These are phyloP conservation scores for Drosophila parvula DNA, from an alignment of 1,140 invertebrate species.

Conservation along the genomic window DNA sequence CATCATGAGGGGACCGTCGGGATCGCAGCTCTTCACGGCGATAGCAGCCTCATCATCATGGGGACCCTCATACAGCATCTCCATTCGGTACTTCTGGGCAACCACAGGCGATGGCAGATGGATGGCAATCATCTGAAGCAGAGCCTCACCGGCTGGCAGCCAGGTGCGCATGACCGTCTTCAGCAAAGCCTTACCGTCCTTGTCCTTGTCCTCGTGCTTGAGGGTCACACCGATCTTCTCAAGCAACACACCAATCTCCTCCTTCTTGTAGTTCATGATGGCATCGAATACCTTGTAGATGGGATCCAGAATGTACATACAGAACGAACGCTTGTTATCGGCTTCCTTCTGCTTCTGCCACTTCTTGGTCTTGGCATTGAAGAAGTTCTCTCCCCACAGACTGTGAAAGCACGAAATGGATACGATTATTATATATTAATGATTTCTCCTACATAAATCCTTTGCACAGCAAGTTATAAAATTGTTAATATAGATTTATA, in stretches of 20 bases:
- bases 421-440: not conserved
- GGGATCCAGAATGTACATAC: slow-evolving; percentile 99
- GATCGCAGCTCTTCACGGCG: slow-evolving; percentile 96
- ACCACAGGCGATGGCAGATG: slow-evolving; percentile 99
- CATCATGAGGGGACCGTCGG: slow-evolving; percentile 99
- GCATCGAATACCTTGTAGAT: slow-evolving; percentile 99
- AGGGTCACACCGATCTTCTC: slow-evolving; percentile 96
- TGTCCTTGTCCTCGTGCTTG: slow-evolving; percentile 97
- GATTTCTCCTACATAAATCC: too few relatives aligned
- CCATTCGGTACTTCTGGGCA: slow-evolving; percentile 99
- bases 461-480: too few relatives aligned
- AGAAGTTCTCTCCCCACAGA: slow-evolving; percentile 99
- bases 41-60: slow-evolving; percentile 98
- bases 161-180: slow-evolving; percentile 99
- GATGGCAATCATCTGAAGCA: slow-evolving; percentile 99
- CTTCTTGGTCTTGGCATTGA: slow-evolving; percentile 98
- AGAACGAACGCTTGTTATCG: slow-evolving; percentile 98
- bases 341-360: slow-evolving; percentile 96
- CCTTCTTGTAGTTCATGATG: slow-evolving; percentile 99
- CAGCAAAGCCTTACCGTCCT: slow-evolving; percentile 95
- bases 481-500: slow-evolving; percentile 24
- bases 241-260: slow-evolving; percentile 94
- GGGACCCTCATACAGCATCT: slow-evolving; percentile 99
- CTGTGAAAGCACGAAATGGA: slow-evolving; percentile 31
- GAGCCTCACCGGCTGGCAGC: slow-evolving; percentile 99